These are phyloP conservation scores for Argyrosomus japonicus DNA, from an alignment of 2,113 vertebrate species.

Conservation along the genomic window DNA sequence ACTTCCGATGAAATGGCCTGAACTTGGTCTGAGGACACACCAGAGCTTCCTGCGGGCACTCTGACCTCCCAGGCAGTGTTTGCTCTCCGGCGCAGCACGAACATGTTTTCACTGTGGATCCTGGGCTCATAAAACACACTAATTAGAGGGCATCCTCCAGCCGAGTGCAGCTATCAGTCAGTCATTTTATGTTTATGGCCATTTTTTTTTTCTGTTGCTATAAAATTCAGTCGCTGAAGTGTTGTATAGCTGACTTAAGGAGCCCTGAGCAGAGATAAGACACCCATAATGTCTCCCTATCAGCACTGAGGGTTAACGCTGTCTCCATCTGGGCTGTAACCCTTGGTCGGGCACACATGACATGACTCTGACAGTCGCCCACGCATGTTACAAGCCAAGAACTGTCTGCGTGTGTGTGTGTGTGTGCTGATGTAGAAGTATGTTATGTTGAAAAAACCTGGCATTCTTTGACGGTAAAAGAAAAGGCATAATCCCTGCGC, in stretches of 20 bases:
- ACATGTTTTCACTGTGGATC: constrained; percentile 75
- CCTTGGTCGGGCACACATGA: constrained; percentile 61
- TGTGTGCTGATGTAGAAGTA: constrained; percentile 8
- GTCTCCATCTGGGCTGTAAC: constrained; percentile 65
- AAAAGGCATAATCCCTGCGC: not conserved
- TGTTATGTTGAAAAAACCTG: not conserved
- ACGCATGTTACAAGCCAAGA: constrained; percentile 47
- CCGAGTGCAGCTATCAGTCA: constrained; percentile 75
- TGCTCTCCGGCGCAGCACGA: constrained; percentile 52
- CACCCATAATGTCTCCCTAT: constrained; percentile 62
- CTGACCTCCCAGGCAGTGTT: constrained; percentile 75
- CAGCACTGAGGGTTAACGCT: constrained; percentile 46
- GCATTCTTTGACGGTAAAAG: constrained; percentile 10
- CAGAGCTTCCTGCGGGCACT: constrained; percentile 27
- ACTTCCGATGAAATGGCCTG: constrained; percentile 32
- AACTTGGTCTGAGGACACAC: constrained; percentile 65
- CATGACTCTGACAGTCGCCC: constrained; percentile 43
- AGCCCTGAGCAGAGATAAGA: constrained; percentile 72
- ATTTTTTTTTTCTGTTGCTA: constrained; percentile 66
- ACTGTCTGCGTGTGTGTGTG: not conserved
- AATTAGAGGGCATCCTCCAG: constrained; percentile 78
- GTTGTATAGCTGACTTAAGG: constrained; percentile 50
- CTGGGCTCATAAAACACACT: constrained; percentile 72
- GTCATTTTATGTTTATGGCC: constrained; percentile 75
- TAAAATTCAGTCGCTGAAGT: constrained; percentile 60